Percentiles rank a stretch among this genome's conserved stretches.
Evolutionary conservation across 2,888 invertebrate species (phyloP).

Genomic region (Agrypnus murinus): DNA sequence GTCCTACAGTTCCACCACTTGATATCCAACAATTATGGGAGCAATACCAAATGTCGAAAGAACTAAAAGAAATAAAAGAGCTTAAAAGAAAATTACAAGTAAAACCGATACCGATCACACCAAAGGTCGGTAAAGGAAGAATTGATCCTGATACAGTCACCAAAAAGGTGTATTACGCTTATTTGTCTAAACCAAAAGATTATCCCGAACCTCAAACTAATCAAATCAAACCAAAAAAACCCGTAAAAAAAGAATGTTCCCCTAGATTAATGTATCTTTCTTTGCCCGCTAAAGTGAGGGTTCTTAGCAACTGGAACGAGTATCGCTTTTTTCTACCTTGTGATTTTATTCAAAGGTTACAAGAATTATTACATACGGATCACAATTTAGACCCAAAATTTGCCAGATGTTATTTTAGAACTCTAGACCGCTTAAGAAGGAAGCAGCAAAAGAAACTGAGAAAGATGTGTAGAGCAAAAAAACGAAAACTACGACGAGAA

Average conservation of each 20-base stretch:
- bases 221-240: conserved; percentile 3
- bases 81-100: conserved; percentile 15
- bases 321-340: conserved; percentile 58
- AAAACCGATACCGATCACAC: conserved; percentile 11
- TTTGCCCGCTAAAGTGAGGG: conserved; percentile 61
- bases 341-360: conserved; percentile 60
- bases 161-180: conserved; percentile 23
- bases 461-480: conserved; percentile 48
- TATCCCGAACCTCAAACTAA: not conserved
- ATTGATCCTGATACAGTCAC: conserved; percentile 16
- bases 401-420: conserved; percentile 64
- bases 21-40: conserved; percentile 51
- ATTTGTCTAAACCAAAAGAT: not conserved
- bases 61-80: conserved; percentile 36
- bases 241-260: conserved; percentile 61
- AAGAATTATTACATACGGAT: conserved; percentile 63
- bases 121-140: not conserved
- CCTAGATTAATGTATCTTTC: conserved; percentile 64
- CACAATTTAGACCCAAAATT: conserved; percentile 63
- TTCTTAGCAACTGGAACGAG: conserved; percentile 63
- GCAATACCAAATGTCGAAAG: conserved; percentile 45
- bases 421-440: conserved; percentile 58
- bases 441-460: conserved; percentile 39
- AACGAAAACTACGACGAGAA: conserved; percentile 55
- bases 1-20: conserved; percentile 54